These are phyloP conservation scores for Sarcoramphus papa DNA, from an alignment of 2,797 vertebrate species.

Conservation along the genomic window DNA sequence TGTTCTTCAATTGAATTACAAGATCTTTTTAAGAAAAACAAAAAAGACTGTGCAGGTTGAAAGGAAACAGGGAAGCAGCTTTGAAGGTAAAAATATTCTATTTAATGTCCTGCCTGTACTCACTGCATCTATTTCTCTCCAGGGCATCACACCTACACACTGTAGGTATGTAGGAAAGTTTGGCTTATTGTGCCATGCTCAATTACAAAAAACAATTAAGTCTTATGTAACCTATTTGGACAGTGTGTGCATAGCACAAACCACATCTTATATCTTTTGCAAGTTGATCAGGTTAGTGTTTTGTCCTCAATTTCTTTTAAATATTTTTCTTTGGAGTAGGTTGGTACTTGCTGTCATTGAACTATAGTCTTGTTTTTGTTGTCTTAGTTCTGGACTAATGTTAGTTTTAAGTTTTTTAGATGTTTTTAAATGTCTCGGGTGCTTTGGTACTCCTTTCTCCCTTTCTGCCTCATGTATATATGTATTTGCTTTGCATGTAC, in stretches of 20 bases:
- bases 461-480: constrained; percentile 1
- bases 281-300: not conserved
- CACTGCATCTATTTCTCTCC: not conserved
- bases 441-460: constrained; percentile 44
- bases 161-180: not conserved
- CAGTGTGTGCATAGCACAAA: not conserved
- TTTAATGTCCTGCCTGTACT: constrained; percentile 22
- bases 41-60: not conserved
- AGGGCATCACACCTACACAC: constrained; percentile 29
- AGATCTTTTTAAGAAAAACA: not conserved
- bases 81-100: constrained; percentile 36
- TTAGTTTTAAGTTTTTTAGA: not conserved
- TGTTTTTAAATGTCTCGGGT: constrained; percentile 53
- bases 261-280: not conserved
- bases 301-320: not conserved
- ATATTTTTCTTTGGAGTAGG: not conserved
- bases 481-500: constrained; percentile 64
- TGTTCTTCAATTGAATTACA: not conserved
- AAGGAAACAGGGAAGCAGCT: not conserved
- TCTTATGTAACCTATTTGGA: not conserved
- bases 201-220: constrained; percentile 2
- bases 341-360: not conserved
- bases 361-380: not conserved
- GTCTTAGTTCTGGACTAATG: constrained; percentile 4
- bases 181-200: not conserved